Evolutionary conservation across 2,113 vertebrate genomes (phyloP), one percentile per base, ranked within the genome.

Genomic region (Notothenia coriiceps): DNA sequence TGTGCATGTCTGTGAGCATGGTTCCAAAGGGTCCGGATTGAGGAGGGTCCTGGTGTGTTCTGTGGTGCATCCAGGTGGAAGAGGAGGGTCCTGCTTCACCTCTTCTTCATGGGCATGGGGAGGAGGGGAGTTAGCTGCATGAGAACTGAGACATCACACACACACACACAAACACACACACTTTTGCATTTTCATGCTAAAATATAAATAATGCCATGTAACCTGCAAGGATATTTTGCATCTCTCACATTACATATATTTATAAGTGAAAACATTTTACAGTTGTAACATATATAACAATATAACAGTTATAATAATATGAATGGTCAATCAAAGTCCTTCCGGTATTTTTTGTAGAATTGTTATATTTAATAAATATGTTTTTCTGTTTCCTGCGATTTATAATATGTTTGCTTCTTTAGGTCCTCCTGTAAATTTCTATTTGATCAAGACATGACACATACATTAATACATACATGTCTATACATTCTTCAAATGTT

Each of bases 11-110:
- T 84, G 55, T 79, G 68, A 77, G 74, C 77, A 55, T 40, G 46
- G 40, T 83, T 87, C 84, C 86, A 87, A 72, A 61, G 66, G 82
- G 84, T 84, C 83, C 14, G 33, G 35, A 57, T 64, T 65, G 25
- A 59, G 13, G 75, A 51, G 57, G 69, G 62, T 65, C 33, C n/a
- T 56, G 77, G 35, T 64, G 35, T 51, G 43, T 74, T 60, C 46
- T 71, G 46, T 10, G 25, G 50, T 22, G 17, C 8, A 61, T 75
- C 64, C 51, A 68, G 25, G 22, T 43, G 40, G 68, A 22, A 5
- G 69, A 44, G 54, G 44, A 47, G 54, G 52, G 43, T 59, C 43
- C 65, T 49, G 10, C 20, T 50, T 51, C 25, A 70, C 25, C 44
- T 63, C 10, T 22, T 55, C 33, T 49, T 71, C 57, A 10, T 67